A percentile compares a stretch with the other conserved stretches of the same genome.
phyloP scores from a whole-genome alignment of 2,113 vertebrate species.

The Lonchura striata region DNA sequence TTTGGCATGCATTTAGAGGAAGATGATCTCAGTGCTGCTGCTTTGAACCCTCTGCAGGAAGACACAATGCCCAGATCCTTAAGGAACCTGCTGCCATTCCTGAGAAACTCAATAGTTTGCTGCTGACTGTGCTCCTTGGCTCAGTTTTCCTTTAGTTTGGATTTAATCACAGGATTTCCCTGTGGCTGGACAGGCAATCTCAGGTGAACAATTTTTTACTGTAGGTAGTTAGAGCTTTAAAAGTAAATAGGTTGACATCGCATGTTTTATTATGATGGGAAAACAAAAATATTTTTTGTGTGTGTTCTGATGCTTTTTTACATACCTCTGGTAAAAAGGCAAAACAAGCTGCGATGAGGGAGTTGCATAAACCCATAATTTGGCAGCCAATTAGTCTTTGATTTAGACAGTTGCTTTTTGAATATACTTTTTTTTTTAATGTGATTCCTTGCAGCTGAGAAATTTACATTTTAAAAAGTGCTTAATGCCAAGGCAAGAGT shows the following conservation, averaged over 20 bases:
- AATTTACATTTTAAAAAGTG: conserved; percentile 79
- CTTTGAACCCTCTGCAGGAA: not conserved
- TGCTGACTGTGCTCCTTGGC: not conserved
- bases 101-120: not conserved
- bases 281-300: conserved; percentile 66
- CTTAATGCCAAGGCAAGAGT: conserved; percentile 68
- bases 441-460: conserved; percentile 70
- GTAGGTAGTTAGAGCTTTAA: not conserved
- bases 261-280: conserved; percentile 66
- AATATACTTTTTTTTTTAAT: conserved; percentile 24
- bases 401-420: conserved; percentile 72
- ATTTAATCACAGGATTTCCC: not conserved
- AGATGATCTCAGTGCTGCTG: not conserved
- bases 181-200: not conserved
- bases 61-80: not conserved
- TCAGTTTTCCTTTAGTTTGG: not conserved
- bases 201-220: not conserved
- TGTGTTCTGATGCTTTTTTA: conserved; percentile 67
- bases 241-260: conserved; percentile 32
- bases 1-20: not conserved
- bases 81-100: not conserved
- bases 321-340: conserved; percentile 53
- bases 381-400: conserved; percentile 79
- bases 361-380: conserved; percentile 72
- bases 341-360: conserved; percentile 41